Conservation (phyloP, 2,888 invertebrate genomes). For the Lasioglossum morio region DNA sequence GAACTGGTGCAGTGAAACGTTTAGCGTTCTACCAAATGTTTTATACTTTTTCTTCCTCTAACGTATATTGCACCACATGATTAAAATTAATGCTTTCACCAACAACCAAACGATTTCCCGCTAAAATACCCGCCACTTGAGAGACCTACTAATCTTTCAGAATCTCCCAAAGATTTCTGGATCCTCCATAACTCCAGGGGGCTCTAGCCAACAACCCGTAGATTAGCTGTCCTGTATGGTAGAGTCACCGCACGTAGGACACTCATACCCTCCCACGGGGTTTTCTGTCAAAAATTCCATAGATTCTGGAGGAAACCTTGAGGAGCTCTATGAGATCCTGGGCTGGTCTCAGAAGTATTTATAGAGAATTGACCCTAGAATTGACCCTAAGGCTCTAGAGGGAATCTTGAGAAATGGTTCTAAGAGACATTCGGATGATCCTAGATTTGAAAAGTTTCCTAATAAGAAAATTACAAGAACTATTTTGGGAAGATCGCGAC, state of each 20-base stretch:
- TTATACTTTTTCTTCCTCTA: neutral
- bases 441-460: neutral
- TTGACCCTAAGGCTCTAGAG: neutral
- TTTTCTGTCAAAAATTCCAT: neutral
- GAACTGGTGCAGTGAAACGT: neutral
- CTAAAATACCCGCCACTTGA: neutral
- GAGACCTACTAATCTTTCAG: neutral
- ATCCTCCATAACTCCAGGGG: neutral
- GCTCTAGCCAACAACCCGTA: neutral
- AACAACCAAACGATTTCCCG: no score
- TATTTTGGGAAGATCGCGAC: neutral
- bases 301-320: neutral
- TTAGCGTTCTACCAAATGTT: neutral
- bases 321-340: neutral
- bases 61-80: neutral
- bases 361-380: neutral
- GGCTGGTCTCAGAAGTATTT: neutral
- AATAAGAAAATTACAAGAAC: neutral
- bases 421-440: neutral
- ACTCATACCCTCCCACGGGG: neutral
- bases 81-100: neutral
- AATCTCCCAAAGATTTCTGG: neutral
- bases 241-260: neutral
- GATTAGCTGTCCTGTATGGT: neutral
- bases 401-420: neutral